These are phyloP conservation scores for Holocentrus rufus DNA, from an alignment of 2,797 vertebrate genomes.

Conservation along the genomic window DNA sequence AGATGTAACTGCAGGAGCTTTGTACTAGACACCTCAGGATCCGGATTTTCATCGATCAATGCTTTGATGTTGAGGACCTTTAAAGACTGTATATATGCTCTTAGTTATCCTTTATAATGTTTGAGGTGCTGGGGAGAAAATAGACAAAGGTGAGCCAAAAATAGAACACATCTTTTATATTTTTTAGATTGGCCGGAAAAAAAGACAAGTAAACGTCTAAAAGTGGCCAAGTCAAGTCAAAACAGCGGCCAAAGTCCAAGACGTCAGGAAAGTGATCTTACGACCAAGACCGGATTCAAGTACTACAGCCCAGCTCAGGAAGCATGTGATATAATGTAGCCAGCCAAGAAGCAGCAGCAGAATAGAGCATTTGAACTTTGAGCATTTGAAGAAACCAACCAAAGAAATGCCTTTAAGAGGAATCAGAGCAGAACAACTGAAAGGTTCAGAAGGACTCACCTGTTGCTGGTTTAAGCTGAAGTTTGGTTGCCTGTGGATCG, in stretches of 20 bases:
- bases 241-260: too few relatives aligned
- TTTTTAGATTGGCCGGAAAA: not conserved
- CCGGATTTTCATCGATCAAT: too few relatives aligned
- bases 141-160: not conserved
- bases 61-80: too few relatives aligned
- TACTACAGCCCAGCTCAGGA: not conserved
- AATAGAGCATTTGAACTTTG: too few relatives aligned
- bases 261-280: too few relatives aligned
- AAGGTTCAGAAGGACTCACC: slow-evolving; percentile 60
- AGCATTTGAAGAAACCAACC: not conserved
- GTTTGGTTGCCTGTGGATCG: not conserved
- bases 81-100: too few relatives aligned
- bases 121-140: not conserved
- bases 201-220: not conserved
- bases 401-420: not conserved
- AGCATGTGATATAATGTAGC: not conserved
- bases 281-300: too few relatives aligned
- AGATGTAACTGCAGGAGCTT: too few relatives aligned
- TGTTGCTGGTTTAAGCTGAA: slow-evolving; percentile 5
- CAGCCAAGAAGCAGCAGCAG: too few relatives aligned
- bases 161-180: not conserved
- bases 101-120: not conserved
- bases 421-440: not conserved
- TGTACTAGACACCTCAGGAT: too few relatives aligned
- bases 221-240: not conserved